Evolutionary conservation across 2,797 vertebrate species (phyloP), one percentile per base, ranked within the genome.

Genomic region (Nannoperca obscura): DNA sequence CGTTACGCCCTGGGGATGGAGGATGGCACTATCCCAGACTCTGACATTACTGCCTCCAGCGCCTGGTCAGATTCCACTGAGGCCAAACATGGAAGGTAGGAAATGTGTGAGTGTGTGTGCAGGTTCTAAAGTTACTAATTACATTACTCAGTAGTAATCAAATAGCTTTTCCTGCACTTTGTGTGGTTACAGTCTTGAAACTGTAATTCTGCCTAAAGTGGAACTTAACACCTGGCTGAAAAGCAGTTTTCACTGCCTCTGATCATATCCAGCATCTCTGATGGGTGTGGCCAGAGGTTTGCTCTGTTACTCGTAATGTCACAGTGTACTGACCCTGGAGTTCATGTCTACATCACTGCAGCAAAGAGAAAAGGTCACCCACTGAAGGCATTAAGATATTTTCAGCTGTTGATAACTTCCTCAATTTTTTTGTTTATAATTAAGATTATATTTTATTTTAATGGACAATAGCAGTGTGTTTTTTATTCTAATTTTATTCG

Each of bases 1-100:
- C 97, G 97, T 85, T 98, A 97, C 20, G 97, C 97, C 40, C 93
- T 98, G 91, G 97, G 97, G 53, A 98, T 99, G 97, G 96, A 98
- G 91, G 97, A 98, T 71, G 95, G 97, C 50, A 95, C 95, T 86
- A 99, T 98, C 88, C 95, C 95, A 0, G 97, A 98, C 91, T 95
- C 96, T 69, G 96, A 95, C 91, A 96, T 99, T 91, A 96, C 96
- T 0, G 97, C 97, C 58, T 98, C 97, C 78, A 98, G 97, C 30
- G 92, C 97, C 76, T 99, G 97, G 97, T 97, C 97, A 0, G 97
- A 99, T 84, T 99, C 97, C 50, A 99, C 97, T 0, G 97, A 97
- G 19, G 97, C 97, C 84, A 97, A 96, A 81, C 97, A 99, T 46
- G 97, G 96, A 94, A 96, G 97, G 97, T 98, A 72, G 91, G 80